A percentile compares a stretch with the other conserved stretches of the same genome.
These are phyloP conservation scores for Dendrolimus punctatus DNA, from an alignment of 1,140 invertebrate genomes.

Conservation along the genomic window DNA sequence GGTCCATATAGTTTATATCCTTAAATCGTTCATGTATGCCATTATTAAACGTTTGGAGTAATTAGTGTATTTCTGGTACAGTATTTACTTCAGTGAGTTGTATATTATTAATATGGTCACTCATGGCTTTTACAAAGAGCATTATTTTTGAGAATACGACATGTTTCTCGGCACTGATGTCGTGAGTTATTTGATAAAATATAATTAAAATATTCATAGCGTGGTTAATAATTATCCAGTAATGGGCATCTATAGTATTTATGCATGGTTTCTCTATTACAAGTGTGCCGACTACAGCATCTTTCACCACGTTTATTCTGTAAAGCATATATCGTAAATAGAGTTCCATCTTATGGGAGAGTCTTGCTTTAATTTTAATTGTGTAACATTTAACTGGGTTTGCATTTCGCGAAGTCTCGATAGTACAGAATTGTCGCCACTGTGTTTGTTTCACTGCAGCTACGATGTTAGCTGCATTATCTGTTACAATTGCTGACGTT, in stretches of 20 bases:
- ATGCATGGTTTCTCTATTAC: not conserved
- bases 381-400: not conserved
- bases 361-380: not conserved
- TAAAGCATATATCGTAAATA: not conserved
- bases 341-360: not conserved
- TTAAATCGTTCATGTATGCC: too few relatives aligned
- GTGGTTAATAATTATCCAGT: not conserved
- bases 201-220: not conserved
- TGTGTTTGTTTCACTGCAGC: conserved; percentile 5
- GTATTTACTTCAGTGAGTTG: too few relatives aligned
- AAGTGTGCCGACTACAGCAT: not conserved
- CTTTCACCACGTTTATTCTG: not conserved
- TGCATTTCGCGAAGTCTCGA: not conserved
- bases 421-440: conserved; percentile 1
- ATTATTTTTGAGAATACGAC: conserved; percentile 4
- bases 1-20: too few relatives aligned
- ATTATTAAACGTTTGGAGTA: too few relatives aligned
- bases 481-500: conserved; percentile 3
- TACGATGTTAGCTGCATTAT: conserved; percentile 10
- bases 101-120: too few relatives aligned
- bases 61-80: too few relatives aligned
- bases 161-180: conserved; percentile 5
- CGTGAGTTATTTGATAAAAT: conserved; percentile 2
- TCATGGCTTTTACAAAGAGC: too few relatives aligned
- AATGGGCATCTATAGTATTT: not conserved